phyloP scores from a whole-genome alignment of 2,797 vertebrate species.

The Urocyon cinereoargenteus region DNA sequence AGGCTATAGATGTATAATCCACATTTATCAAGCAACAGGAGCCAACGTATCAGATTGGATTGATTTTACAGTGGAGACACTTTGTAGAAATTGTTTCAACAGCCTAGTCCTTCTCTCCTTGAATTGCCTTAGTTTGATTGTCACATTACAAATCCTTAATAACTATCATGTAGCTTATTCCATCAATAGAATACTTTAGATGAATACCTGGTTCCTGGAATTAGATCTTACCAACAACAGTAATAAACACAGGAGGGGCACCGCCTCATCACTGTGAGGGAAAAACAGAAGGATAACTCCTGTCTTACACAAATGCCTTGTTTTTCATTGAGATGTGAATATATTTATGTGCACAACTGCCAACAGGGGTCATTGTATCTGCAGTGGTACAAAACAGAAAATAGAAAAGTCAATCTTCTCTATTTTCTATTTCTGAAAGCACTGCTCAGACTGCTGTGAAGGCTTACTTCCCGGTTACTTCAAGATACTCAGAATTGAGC shows the following conservation, averaged over 20 bases:
- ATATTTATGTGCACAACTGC: neutral
- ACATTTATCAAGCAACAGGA: slow-evolving; percentile 10
- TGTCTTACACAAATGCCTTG: neutral
- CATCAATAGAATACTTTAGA: neutral
- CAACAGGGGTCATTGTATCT: neutral
- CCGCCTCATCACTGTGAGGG: neutral
- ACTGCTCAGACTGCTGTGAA: neutral
- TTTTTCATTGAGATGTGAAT: slow-evolving; percentile 24
- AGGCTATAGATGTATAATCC: neutral
- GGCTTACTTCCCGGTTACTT: neutral
- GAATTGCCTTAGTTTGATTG: neutral
- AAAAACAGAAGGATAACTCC: neutral
- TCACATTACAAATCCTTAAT: slow-evolving; percentile 47
- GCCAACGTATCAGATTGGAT: neutral
- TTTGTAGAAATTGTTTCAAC: neutral
- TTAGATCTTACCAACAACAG: slow-evolving; percentile 13
- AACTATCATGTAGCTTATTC: slow-evolving; percentile 2
- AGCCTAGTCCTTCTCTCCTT: neutral
- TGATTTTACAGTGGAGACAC: neutral
- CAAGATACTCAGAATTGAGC: neutral
- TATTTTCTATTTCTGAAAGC: neutral
- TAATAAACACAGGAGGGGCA: neutral
- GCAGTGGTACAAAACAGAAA: neutral
- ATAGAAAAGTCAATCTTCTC: neutral
- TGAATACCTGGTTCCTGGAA: neutral